A percentile compares a stretch with the other conserved stretches of the same genome.
Evolutionary conservation across 2,888 invertebrate species (phyloP).

Genomic region (Torymus auratus): DNA sequence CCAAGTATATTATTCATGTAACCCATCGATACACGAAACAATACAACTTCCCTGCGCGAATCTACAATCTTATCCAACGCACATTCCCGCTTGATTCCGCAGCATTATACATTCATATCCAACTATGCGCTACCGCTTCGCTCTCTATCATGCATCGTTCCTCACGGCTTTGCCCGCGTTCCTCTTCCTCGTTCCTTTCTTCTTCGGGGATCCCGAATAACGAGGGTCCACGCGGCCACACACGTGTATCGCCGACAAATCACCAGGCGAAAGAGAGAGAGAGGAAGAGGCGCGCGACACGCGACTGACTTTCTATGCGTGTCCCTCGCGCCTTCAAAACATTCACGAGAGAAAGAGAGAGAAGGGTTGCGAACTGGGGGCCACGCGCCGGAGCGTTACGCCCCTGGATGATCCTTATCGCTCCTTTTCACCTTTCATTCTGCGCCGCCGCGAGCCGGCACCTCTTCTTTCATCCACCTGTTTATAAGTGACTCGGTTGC

Average conservation of each 20-base stretch:
- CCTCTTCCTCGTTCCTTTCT: conserved; percentile 7
- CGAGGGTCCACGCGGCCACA: background rate
- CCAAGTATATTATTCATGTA: too few species aligned
- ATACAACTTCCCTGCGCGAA: too few species aligned
- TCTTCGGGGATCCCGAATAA: conserved; percentile 1
- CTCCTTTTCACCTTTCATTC: conserved; percentile 54
- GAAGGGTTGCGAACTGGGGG: conserved; percentile 38
- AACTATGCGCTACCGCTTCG: too few species aligned
- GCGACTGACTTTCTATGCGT: conserved; percentile 69
- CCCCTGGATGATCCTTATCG: conserved; percentile 56
- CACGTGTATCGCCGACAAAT: conserved; percentile 66
- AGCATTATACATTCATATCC: too few species aligned
- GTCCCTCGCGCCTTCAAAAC: background rate
- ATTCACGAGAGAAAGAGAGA: conserved; percentile 3
- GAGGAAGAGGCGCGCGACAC: conserved; percentile 65
- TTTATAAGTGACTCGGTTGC: conserved; percentile 49
- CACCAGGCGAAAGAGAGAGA: conserved; percentile 56
- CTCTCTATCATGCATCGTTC: background rate
- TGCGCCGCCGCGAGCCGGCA: background rate
- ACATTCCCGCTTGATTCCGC: too few species aligned
- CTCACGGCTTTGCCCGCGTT: background rate
- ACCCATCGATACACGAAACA: too few species aligned
- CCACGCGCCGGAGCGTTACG: conserved; percentile 54
- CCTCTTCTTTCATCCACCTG: conserved; percentile 54
- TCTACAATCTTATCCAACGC: too few species aligned